These are phyloP conservation scores for Channallabes apus DNA, from an alignment of 2,797 vertebrate species.

Conservation along the genomic window DNA sequence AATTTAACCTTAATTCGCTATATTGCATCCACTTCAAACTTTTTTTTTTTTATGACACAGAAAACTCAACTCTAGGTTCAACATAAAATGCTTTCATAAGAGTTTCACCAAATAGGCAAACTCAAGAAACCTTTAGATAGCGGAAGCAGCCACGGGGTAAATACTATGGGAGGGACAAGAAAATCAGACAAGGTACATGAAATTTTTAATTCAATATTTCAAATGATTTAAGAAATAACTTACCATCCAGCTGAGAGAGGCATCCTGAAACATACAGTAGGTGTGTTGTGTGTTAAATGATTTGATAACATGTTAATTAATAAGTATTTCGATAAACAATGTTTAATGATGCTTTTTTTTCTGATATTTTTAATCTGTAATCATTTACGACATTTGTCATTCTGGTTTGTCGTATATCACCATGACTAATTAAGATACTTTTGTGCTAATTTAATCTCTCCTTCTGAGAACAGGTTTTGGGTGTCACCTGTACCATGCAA, in stretches of 20 bases:
- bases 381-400: neutral
- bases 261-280: slow-evolving; percentile 25
- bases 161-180: neutral
- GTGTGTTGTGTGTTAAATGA: too few species aligned
- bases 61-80: neutral
- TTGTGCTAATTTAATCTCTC: too few species aligned
- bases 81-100: neutral
- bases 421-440: neutral
- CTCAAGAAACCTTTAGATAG: neutral
- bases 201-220: neutral
- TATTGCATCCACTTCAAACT: too few species aligned
- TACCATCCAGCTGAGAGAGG: slow-evolving; percentile 31
- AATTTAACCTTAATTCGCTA: neutral
- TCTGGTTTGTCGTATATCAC: neutral
- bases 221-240: neutral
- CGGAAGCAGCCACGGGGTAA: neutral
- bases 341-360: neutral
- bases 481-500: neutral
- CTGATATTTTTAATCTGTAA: too few species aligned
- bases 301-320: neutral
- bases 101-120: neutral
- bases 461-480: neutral
- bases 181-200: neutral
- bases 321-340: neutral
- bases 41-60: neutral